Base-by-base conservation (phyloP, 2,113 vertebrate genomes). In the Octodon degus region DNA sequence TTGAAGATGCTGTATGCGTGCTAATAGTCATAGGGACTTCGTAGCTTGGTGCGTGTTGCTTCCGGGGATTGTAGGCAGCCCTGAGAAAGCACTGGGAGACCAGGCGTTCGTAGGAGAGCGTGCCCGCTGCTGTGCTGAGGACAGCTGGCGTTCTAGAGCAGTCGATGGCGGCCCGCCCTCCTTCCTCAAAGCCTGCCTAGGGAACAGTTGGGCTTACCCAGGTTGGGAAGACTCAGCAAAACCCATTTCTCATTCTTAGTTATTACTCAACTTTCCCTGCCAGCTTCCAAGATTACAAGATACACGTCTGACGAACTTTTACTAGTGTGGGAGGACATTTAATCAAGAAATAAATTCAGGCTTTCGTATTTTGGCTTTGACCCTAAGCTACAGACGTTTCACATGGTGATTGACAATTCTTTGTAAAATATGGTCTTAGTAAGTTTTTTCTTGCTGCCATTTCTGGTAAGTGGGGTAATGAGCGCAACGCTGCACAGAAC, bases 311-410 rank as follows among this genome's bases (percentile, higher is more conserved):
- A 63, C 14, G 8, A 34, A 47, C 34, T 86, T 58, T 91, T 86
- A 60, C 13, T 40, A 20, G 65, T 82, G 84, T 76, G 63, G 24
- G 27, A n/a, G 17, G 37, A 7, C 40, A 84, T 72, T 91, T 76
- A 84, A 88, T 6, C 37, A 70, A 70, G 83, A 89, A 53, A 5
- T 84, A 79, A 88, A 79, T 77, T 88, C n/a, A 74, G 20, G 86
- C 58, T 67, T 90, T 62, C 67, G 2, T 67, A n/a, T 90, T 86
- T 93, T 87, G 92, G 12, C 30, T 92, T 7, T 88, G 67, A 94
- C 67, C 81, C 40, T 90, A 80, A 81, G 37, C 20, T 67, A 34
- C 91, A 85, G 27, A 62, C 80, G 27, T 88, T 86, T 92, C n/a
- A 76, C 3, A 68, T 17, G 24, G 25, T 91, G 22, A 30, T 4